These are phyloP conservation scores for Euborellia annulipes DNA, from an alignment of 1,140 invertebrate species.

Conservation along the genomic window DNA sequence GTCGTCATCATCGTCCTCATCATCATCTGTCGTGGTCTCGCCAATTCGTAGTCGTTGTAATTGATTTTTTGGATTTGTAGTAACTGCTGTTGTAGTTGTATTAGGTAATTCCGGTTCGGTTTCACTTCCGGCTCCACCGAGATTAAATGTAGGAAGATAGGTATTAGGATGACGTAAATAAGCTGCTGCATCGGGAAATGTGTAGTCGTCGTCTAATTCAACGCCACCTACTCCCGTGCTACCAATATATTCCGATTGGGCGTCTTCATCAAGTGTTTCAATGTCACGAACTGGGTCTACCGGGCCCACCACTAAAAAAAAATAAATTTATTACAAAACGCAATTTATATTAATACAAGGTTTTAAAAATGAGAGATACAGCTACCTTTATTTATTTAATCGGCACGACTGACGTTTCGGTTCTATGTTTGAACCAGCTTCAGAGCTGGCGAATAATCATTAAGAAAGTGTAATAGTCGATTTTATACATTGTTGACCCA, in stretches of 20 bases:
- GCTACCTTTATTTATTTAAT: conserved; percentile 2
- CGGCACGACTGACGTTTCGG: too few relatives aligned
- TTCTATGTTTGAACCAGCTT: too few relatives aligned
- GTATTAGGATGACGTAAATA: conserved; percentile 69
- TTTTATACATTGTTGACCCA: too few relatives aligned
- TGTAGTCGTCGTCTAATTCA: conserved; percentile 29
- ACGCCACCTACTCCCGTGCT: conserved; percentile 19
- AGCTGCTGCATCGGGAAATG: conserved; percentile 37
- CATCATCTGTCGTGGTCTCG: conserved; percentile 22
- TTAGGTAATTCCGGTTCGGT: conserved; percentile 14
- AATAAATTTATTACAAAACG: conserved; percentile 2
- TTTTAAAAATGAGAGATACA: conserved; percentile 1
- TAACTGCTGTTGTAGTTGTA: too few relatives aligned
- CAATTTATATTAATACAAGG: too few relatives aligned
- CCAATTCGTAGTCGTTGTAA: conserved; percentile 11
- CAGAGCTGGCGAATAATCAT: too few relatives aligned
- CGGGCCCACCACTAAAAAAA: conserved; percentile 9
- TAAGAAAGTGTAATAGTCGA: too few relatives aligned
- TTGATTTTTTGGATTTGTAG: too few relatives aligned
- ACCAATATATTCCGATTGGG: conserved; percentile 51
- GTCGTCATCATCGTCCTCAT: conserved; percentile 32
- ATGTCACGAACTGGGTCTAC: conserved; percentile 44
- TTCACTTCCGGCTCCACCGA: conserved; percentile 18
- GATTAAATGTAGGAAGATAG: conserved; percentile 55
- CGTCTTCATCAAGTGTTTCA: conserved; percentile 49